Conservation (phyloP, 2,797 vertebrate species). For the Lates japonicus region DNA sequence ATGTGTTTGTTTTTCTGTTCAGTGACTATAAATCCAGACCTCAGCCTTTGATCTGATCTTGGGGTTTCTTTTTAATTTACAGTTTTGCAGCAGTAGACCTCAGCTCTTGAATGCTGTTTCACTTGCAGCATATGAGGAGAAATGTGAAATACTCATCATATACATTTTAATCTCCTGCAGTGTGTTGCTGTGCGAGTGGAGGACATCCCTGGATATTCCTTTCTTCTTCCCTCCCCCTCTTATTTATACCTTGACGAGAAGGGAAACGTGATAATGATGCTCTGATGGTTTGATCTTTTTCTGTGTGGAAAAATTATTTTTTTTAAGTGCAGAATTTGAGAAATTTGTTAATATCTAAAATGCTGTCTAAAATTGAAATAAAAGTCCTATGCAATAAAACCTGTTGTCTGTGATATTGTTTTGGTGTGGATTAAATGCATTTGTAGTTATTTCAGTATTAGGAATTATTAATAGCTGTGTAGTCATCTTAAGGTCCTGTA, state of each 20-base stretch:
- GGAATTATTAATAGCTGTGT: not conserved
- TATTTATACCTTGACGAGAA: slow-evolving; percentile 77
- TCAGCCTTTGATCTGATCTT: not conserved
- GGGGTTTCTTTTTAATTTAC: too few species aligned
- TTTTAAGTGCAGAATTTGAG: slow-evolving; percentile 56
- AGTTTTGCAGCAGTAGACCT: too few species aligned
- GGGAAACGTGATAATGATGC: slow-evolving; percentile 42
- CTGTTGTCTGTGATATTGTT: not conserved
- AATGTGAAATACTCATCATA: not conserved
- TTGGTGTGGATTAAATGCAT: not conserved
- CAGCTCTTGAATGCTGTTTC: not conserved
- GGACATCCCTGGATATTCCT: slow-evolving; percentile 37
- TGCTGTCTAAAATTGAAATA: slow-evolving; percentile 72
- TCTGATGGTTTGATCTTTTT: slow-evolving; percentile 21
- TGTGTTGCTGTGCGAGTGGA: slow-evolving; percentile 65
- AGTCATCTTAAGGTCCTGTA: slow-evolving; percentile 3
- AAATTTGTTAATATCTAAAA: slow-evolving; percentile 58
- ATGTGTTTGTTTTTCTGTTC: not conserved
- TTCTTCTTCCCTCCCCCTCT: slow-evolving; percentile 5
- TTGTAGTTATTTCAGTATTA: not conserved
- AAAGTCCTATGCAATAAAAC: slow-evolving; percentile 85
- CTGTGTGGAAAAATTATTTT: slow-evolving; percentile 44
- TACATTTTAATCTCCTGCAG: slow-evolving; percentile 58
- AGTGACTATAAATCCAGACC: not conserved
- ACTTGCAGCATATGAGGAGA: not conserved